Conservation (phyloP, 2,113 vertebrate genomes). For the Pelmatolapia mariae region DNA sequence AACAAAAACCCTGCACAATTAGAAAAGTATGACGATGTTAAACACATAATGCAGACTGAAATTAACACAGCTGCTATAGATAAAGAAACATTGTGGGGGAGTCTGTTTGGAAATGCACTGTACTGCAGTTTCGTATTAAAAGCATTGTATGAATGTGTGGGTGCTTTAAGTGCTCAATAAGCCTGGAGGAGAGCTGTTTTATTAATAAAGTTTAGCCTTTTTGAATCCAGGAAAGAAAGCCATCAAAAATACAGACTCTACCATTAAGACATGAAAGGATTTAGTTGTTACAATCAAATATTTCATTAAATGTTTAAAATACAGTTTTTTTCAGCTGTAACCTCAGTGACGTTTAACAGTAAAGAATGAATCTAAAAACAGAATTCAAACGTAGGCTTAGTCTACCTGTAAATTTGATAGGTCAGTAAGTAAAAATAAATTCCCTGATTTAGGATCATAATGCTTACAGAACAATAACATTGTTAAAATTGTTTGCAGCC, state of each 20-base stretch:
- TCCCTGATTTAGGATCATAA: neutral
- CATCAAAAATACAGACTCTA: neutral
- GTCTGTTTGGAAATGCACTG: neutral
- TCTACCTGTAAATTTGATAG: neutral
- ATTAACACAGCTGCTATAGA: neutral
- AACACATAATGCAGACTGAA: neutral
- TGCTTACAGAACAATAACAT: neutral
- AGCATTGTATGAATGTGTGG: neutral
- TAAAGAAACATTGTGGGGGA: neutral
- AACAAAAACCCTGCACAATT: neutral
- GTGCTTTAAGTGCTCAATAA: neutral
- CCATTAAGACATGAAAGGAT: neutral
- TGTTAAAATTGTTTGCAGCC: neutral
- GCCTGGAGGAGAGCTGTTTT: neutral
- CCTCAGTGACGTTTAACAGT: neutral
- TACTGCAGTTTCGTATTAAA: neutral
- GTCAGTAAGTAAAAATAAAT: neutral
- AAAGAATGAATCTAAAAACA: neutral
- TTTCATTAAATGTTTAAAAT: neutral
- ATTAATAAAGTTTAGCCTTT: neutral
- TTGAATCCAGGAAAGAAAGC: neutral
- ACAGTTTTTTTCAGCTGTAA: neutral
- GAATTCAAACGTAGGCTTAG: neutral
- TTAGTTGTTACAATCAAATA: neutral
- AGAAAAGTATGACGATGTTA: neutral